A percentile compares a stretch with the other conserved stretches of the same genome.
phyloP scores from a whole-genome alignment of 2,888 invertebrate species.

The Drosophila bunnanda region DNA sequence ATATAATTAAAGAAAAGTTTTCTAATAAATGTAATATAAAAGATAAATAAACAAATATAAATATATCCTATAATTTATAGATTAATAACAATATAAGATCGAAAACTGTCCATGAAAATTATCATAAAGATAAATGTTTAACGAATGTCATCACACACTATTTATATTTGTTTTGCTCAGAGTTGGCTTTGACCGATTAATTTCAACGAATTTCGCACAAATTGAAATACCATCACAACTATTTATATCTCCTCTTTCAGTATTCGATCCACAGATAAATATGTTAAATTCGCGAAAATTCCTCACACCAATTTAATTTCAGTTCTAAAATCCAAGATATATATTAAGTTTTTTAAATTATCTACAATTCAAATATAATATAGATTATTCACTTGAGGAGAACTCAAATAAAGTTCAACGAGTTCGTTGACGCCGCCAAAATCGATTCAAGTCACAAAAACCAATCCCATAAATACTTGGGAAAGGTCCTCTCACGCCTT shows the following conservation, averaged over 20 bases:
- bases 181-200: not conserved
- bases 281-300: not conserved
- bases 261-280: not conserved
- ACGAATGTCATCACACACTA: not conserved
- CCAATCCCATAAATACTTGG: conserved; percentile 46
- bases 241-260: not conserved
- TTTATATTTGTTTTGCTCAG: not conserved
- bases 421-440: conserved; percentile 17
- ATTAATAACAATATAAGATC: not conserved
- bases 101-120: not conserved
- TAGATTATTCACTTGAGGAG: not conserved
- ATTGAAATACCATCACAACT: conserved; percentile 7
- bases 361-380: not conserved
- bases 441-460: conserved; percentile 25
- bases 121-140: not conserved
- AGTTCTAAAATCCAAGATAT: not conserved
- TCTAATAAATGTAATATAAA: not conserved
- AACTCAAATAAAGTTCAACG: conserved; percentile 12
- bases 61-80: not conserved
- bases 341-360: not conserved
- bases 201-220: conserved; percentile 6
- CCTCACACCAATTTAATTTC: not conserved
- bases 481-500: conserved; percentile 40
- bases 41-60: not conserved
- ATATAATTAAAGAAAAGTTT: not conserved